phyloP scores from a whole-genome alignment of 1,140 invertebrate genomes.

The Megalonaias nervosa region DNA sequence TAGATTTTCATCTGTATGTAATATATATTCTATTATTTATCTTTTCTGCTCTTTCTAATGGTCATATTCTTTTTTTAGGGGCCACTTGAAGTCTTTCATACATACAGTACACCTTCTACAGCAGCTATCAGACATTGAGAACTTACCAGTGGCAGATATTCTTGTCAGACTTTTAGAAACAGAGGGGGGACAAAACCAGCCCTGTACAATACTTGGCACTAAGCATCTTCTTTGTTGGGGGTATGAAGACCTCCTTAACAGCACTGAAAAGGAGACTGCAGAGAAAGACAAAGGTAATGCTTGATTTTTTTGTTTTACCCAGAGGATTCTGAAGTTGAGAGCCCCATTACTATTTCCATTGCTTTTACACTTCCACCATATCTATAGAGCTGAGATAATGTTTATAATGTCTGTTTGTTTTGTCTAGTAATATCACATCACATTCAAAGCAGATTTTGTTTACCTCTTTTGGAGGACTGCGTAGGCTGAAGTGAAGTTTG shows the following conservation, averaged over 20 bases:
- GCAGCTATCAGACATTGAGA: constrained; percentile 53
- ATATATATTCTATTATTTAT: too few species aligned
- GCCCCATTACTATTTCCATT: not conserved
- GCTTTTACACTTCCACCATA: not conserved
- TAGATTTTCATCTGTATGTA: too few species aligned
- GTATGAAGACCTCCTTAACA: constrained; percentile 65
- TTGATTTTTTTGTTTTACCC: constrained; percentile 1
- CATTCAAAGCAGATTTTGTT: not conserved
- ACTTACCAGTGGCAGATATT: constrained; percentile 61
- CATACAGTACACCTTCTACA: constrained; percentile 68
- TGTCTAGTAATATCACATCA: not conserved
- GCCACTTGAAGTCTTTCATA: constrained; percentile 68
- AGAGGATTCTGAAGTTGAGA: constrained; percentile 35
- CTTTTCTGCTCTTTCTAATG: too few species aligned
- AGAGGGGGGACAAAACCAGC: constrained; percentile 63
- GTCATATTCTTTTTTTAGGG: constrained; percentile 54
- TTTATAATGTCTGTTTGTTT: not conserved
- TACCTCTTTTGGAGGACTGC: not conserved
- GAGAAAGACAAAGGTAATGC: constrained; percentile 58
- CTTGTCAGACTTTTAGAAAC: constrained; percentile 60
- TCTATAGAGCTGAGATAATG: not conserved
- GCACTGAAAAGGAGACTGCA: constrained; percentile 45
- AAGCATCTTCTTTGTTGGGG: constrained; percentile 69
- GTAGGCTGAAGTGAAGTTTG: too few species aligned
- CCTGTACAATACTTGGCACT: constrained; percentile 55